A percentile compares a stretch with the other conserved stretches of the same genome.
phyloP scores from a whole-genome alignment of 2,797 vertebrate species.

The Mionectes olivaceus region DNA sequence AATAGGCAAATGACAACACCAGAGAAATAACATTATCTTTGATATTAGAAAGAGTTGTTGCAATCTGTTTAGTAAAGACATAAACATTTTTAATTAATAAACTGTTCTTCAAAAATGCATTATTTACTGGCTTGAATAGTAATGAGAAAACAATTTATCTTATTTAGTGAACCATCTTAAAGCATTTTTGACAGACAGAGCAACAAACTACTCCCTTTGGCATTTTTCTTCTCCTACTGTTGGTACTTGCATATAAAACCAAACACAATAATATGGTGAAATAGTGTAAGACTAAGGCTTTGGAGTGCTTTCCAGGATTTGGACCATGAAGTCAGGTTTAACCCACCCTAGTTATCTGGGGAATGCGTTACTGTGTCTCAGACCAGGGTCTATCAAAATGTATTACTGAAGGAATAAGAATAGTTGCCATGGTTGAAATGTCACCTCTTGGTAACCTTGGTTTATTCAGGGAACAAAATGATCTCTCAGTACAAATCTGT shows the following conservation, averaged over 20 bases:
- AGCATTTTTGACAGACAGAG: constrained; percentile 55
- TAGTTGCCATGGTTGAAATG: constrained; percentile 21
- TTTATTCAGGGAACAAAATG: constrained; percentile 57
- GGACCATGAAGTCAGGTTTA: background rate
- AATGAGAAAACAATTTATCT: constrained; percentile 71
- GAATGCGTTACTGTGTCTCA: background rate
- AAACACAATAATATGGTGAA: background rate
- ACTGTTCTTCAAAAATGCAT: constrained; percentile 69
- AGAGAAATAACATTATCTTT: constrained; percentile 34
- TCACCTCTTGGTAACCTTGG: constrained; percentile 32
- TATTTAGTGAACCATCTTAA: constrained; percentile 69
- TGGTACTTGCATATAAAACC: background rate
- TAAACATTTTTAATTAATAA: constrained; percentile 78
- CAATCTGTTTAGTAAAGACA: constrained; percentile 45
- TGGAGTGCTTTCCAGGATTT: background rate
- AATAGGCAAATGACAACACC: constrained; percentile 14
- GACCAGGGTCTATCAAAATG: background rate
- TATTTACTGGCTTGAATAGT: constrained; percentile 72
- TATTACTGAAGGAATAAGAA: constrained; percentile 1
- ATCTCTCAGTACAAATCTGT: constrained; percentile 32
- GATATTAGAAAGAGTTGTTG: constrained; percentile 13
- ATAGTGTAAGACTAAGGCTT: background rate
- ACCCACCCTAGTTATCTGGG: background rate
- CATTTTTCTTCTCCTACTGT: background rate
- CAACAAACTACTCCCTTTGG: constrained; percentile 44